Evolutionary conservation across 2,797 vertebrate species (phyloP).

Genomic region (Crossoptilon crossoptilon): DNA sequence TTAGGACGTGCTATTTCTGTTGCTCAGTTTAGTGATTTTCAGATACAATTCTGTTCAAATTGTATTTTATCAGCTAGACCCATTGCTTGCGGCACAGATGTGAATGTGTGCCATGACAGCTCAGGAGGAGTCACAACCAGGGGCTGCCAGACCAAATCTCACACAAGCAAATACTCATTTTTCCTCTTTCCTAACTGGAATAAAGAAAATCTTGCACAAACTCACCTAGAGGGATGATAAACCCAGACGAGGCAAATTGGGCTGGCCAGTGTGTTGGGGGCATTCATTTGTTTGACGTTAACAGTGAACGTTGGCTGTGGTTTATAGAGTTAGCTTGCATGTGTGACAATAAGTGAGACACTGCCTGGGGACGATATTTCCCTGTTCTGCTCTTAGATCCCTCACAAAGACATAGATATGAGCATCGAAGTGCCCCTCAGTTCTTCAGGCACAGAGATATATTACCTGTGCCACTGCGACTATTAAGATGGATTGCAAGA

Average conservation of each 20-base stretch:
- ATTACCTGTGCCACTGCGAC: neutral
- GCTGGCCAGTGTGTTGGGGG: neutral
- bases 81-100: neutral
- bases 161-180: neutral
- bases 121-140: conserved; percentile 4
- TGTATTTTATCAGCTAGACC: neutral
- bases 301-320: neutral
- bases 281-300: neutral
- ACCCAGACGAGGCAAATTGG: neutral
- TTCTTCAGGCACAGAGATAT: neutral
- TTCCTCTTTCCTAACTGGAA: neutral
- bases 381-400: neutral
- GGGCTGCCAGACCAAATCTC: neutral
- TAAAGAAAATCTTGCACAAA: neutral
- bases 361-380: neutral
- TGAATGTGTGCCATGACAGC: neutral
- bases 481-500: neutral
- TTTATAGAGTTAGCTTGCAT: neutral
- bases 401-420: neutral
- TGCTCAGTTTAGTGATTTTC: neutral
- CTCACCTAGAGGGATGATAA: accelerated
- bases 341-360: neutral
- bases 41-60: neutral
- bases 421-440: neutral
- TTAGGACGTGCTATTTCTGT: neutral